These are phyloP conservation scores for Diachrysia chrysitis DNA, from an alignment of 2,888 invertebrate genomes.

Conservation along the genomic window DNA sequence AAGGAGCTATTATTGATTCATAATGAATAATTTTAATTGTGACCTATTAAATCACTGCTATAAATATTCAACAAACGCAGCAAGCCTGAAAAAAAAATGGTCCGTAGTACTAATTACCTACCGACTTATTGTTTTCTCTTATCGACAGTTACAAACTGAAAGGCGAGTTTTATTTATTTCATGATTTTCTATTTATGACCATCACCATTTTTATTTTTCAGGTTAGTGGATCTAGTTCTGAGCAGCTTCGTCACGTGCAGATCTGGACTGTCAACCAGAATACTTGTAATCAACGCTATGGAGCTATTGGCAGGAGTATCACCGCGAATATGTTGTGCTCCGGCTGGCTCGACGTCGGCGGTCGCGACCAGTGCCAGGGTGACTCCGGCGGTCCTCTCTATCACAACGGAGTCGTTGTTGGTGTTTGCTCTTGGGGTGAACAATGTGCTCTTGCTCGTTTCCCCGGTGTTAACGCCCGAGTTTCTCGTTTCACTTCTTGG, in stretches of 20 bases:
- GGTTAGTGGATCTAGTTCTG: not conserved
- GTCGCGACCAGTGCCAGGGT: constrained; percentile 79
- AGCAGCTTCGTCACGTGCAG: constrained; percentile 29
- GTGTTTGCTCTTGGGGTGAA: constrained; percentile 70
- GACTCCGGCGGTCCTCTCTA: constrained; percentile 75
- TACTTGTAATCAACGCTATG: constrained; percentile 59
- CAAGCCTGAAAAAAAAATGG: no score
- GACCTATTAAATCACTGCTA: no score
- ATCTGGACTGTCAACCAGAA: constrained; percentile 66
- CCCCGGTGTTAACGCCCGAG: constrained; percentile 72
- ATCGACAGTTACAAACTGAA: no score
- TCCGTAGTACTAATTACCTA: no score
- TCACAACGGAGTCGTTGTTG: constrained; percentile 69
- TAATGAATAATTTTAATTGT: not conserved
- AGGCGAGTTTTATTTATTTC: no score
- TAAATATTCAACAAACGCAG: no score
- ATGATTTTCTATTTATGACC: no score
- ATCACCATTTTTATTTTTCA: not conserved
- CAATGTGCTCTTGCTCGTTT: constrained; percentile 64
- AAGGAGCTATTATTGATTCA: constrained; percentile 41
- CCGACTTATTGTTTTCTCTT: no score
- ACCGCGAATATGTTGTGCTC: constrained; percentile 70
- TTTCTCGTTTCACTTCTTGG: constrained; percentile 65
- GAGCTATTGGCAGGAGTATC: constrained; percentile 20
- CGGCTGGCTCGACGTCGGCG: constrained; percentile 70